Evolutionary conservation across 1,140 invertebrate genomes (phyloP).

Genomic region (Drosophila nigrodunni): DNA sequence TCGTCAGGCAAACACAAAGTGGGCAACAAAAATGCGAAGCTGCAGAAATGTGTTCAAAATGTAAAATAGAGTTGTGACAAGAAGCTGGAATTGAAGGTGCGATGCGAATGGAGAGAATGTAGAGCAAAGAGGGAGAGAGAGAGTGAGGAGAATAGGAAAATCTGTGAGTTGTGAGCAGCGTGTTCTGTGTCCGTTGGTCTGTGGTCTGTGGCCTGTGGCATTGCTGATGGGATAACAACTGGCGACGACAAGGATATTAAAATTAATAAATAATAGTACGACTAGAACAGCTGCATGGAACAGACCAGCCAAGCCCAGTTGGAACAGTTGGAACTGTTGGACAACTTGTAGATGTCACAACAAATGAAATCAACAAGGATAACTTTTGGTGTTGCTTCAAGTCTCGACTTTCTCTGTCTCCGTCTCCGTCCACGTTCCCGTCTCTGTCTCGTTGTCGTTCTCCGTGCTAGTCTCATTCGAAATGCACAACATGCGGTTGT

Average conservation of each 20-base stretch:
- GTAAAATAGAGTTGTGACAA: conserved; percentile 11
- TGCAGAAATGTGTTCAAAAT: conserved; percentile 13
- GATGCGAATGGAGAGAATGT: neutral
- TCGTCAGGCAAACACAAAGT: neutral
- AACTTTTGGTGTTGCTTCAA: conserved; percentile 6
- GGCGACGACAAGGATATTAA: conserved; percentile 47
- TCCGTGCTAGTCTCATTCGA: neutral
- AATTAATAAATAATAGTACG: conserved; percentile 55
- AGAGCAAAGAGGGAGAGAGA: neutral
- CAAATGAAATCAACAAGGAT: conserved; percentile 33
- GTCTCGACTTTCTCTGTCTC: neutral
- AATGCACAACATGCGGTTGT: conserved; percentile 25
- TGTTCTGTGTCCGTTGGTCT: conserved; percentile 8
- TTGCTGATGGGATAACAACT: conserved; percentile 35
- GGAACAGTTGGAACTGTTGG: neutral
- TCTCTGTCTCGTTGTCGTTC: neutral
- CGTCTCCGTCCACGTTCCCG: too few species aligned
- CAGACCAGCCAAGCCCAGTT: neutral
- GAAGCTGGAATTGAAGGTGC: conserved; percentile 7
- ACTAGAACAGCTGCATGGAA: conserved; percentile 22
- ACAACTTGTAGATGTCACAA: conserved; percentile 38
- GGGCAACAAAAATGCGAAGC: neutral
- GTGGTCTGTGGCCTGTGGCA: conserved; percentile 31
- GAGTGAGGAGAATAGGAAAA: neutral
- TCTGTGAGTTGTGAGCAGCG: neutral